Evolutionary conservation across 2,113 vertebrate genomes (phyloP).

Genomic region (Micronycteris hirsuta): DNA sequence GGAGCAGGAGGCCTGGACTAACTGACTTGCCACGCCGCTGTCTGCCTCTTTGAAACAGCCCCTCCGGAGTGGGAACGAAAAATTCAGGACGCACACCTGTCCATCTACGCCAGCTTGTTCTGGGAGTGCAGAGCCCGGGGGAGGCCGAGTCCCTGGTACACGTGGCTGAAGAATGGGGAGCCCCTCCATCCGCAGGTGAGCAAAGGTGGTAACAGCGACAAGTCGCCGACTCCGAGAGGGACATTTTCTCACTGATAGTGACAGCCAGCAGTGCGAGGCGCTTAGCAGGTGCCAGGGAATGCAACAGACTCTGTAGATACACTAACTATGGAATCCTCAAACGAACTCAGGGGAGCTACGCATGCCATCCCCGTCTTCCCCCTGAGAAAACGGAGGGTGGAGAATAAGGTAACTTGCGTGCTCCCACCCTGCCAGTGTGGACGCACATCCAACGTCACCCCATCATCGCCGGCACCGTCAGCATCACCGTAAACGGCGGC

Average conservation of each 20-base stretch:
- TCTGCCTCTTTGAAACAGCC: slow-evolving; percentile 64
- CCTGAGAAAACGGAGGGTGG: background rate
- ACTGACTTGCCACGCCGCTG: background rate
- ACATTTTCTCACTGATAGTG: background rate
- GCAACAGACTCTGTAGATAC: background rate
- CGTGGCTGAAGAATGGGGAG: slow-evolving; percentile 90
- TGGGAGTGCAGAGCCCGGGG: slow-evolving; percentile 92
- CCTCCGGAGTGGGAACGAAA: slow-evolving; percentile 88
- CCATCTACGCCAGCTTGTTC: slow-evolving; percentile 86
- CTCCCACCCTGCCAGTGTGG: background rate
- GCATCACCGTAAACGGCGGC: background rate
- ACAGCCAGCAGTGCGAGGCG: background rate
- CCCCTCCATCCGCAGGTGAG: slow-evolving; percentile 83
- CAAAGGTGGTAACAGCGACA: background rate
- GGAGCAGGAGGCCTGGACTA: fast-evolving
- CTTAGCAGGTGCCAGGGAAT: background rate
- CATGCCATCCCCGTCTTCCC: background rate
- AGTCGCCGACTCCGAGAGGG: background rate
- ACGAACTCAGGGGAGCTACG: background rate
- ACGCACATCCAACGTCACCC: background rate
- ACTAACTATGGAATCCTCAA: background rate
- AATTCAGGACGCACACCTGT: slow-evolving; percentile 86
- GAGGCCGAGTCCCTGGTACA: slow-evolving; percentile 86
- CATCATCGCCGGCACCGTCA: background rate
- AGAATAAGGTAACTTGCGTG: background rate